Evolutionary conservation across 2,888 invertebrate species (phyloP).

Genomic region (Piscicola geometra): DNA sequence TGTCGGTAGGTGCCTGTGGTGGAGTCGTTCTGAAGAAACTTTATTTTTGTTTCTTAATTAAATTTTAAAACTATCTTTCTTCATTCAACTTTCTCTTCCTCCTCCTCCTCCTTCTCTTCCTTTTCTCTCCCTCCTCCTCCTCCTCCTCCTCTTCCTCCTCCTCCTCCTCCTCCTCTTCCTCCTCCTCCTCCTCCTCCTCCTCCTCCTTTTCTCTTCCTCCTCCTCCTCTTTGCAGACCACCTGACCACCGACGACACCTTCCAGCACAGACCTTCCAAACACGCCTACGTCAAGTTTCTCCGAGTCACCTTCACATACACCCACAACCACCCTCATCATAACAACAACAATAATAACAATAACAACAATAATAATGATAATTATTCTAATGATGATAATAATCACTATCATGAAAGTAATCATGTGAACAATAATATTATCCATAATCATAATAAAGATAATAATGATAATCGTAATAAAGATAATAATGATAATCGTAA

Average conservation of each 20-base stretch:
- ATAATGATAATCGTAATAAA: background rate
- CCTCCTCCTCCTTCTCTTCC: too few species aligned
- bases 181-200: background rate
- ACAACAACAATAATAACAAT: conserved; percentile 14
- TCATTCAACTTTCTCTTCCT: too few species aligned
- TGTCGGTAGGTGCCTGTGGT: too few species aligned
- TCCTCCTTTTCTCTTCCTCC: background rate
- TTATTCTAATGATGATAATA: too few species aligned
- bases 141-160: background rate
- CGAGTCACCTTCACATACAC: background rate
- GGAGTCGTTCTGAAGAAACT: too few species aligned
- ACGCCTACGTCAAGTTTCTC: background rate
- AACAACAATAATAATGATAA: background rate
- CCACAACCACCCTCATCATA: background rate
- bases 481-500: background rate
- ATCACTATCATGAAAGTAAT: too few species aligned
- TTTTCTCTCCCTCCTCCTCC: too few species aligned
- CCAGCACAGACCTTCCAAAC: background rate
- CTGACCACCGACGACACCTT: background rate
- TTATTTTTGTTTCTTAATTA: too few species aligned
- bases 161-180: background rate
- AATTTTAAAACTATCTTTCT: too few species aligned
- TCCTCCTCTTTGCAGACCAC: background rate
- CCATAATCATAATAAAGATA: background rate
- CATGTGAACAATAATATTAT: background rate